Percentiles rank a stretch among this genome's conserved stretches.
phyloP scores from a whole-genome alignment of 2,888 invertebrate genomes.

The Leptinotarsa haldemani region DNA sequence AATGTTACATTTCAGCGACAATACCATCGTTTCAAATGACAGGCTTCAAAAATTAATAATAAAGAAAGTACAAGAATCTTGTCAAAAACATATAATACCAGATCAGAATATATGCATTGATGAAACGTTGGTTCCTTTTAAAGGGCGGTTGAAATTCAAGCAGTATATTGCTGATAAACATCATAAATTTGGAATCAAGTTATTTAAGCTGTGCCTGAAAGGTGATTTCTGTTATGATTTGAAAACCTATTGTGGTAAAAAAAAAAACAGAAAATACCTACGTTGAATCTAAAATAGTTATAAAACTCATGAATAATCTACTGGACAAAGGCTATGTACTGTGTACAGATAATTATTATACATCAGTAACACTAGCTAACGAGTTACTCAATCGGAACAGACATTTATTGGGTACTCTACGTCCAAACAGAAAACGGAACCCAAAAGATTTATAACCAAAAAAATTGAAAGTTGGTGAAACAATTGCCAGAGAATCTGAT shows the following conservation, averaged over 20 bases:
- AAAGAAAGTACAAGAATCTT: not conserved
- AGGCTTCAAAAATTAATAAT: not conserved
- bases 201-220: not conserved
- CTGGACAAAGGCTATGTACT: not conserved
- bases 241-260: not conserved
- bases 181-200: constrained; percentile 1
- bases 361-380: not conserved
- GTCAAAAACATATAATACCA: not conserved
- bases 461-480: not conserved
- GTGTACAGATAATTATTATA: not conserved
- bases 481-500: too few species aligned
- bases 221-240: not conserved
- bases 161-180: not conserved
- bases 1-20: too few species aligned
- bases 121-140: constrained; percentile 1
- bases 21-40: not conserved
- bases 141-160: not conserved
- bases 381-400: constrained; percentile 1
- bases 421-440: not conserved
- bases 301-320: not conserved
- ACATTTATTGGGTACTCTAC: not conserved
- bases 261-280: not conserved
- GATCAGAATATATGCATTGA: not conserved
- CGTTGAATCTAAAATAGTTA: not conserved
- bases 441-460: not conserved